Conservation (phyloP, 92 coral and sea anemone species). For the Heteractis magnifica region DNA sequence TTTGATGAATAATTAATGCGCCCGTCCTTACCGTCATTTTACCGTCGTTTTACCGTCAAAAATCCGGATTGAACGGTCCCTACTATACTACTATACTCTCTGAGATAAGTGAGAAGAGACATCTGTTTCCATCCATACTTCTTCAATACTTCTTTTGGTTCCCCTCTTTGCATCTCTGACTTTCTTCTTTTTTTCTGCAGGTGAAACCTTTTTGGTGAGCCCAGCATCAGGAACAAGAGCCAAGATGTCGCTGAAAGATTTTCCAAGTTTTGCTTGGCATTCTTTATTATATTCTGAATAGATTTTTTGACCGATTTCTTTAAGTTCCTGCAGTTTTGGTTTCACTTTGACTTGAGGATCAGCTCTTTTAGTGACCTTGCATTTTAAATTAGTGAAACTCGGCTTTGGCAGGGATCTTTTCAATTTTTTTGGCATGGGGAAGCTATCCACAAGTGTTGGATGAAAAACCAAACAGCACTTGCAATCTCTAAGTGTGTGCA, state of each 20-base stretch:
- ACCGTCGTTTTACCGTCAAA: too few relatives aligned
- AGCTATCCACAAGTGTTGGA: neutral
- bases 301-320: conserved; percentile 21
- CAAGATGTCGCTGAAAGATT: conserved; percentile 12
- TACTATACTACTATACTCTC: too few relatives aligned
- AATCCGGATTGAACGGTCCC: too few relatives aligned
- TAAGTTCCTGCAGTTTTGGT: conserved; percentile 12
- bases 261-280: conserved; percentile 21
- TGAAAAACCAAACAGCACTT: conserved; percentile 20
- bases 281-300: neutral
- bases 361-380: neutral
- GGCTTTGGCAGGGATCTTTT: neutral
- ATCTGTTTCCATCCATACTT: conserved; percentile 13
- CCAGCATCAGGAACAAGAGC: conserved; percentile 25
- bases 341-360: neutral
- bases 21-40: too few relatives aligned
- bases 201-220: conserved; percentile 9
- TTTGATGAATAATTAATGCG: too few relatives aligned
- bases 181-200: conserved; percentile 24
- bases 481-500: conserved; percentile 21
- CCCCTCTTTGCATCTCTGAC: conserved; percentile 13
- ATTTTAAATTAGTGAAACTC: neutral
- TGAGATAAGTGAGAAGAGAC: conserved; percentile 9
- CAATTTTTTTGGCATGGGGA: neutral
- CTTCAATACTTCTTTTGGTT: conserved; percentile 10